Base-by-base conservation (phyloP, 2,797 vertebrate genomes). In the Galago senegalensis region DNA sequence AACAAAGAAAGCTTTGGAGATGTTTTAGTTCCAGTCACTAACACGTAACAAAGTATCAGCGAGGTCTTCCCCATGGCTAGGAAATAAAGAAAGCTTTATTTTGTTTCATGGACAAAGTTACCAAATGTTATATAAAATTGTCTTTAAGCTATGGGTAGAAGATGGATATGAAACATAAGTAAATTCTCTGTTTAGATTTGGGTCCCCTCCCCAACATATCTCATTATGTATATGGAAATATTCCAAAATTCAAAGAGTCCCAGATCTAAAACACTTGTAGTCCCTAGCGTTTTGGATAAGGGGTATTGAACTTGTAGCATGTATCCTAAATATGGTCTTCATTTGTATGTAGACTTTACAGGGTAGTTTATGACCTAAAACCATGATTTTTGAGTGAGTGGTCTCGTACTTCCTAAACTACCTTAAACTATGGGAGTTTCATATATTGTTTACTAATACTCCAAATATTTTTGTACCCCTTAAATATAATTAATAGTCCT, bases 331-430 rank as follows among this genome's bases (percentile, higher is more conserved):
- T 5, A 53, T 60, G 20, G 80, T 11, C 25, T 89, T 89, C 40
- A 43, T 83, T 88, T 77, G n/a, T 70, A 96, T 93, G 72, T 18
- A 70, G 5, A 70, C 20, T 70, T 87, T 16, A 89, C 11, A 87
- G 17, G 87, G 7, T 43, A 56, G 4, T 21, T 93, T 86, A 90
- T 67, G 81, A 70, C 16, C 53, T 23, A 2, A 89, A 93, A 80
- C 34, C 40, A 37, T 58, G 1, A 46, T 29, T 46, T 84, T 90
- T 93, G 27, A 94, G 12, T 37, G 3, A 34, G 5, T 90, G 20
- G 16, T 58, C 2, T 21, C 6, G 65, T 12, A 58, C 27, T 72
- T 58, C 46, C 34, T 63, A 72, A 89, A 56, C 16, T 70, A 31
- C 29, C 5, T 63, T 93, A 31, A 84, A 94, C 84, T 53, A 11